Conservation (phyloP, 2,888 invertebrate genomes). For the Tiliacea citrago region DNA sequence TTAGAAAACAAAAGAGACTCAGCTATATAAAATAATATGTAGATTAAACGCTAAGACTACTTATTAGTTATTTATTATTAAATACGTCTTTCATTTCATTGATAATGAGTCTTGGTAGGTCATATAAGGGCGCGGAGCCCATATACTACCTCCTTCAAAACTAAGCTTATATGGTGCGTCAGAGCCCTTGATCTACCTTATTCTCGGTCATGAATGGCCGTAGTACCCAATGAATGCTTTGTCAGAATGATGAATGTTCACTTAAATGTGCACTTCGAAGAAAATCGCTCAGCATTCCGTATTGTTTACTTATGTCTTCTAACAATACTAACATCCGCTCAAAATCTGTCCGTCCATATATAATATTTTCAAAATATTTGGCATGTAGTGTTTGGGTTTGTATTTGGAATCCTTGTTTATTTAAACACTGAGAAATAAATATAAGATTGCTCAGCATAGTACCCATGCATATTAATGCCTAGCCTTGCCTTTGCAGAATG, state of each 20-base stretch:
- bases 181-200: constrained; percentile 28
- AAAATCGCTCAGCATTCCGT: constrained; percentile 55
- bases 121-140: too few species aligned
- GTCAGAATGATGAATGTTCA: constrained; percentile 53
- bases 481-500: too few species aligned
- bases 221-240: constrained; percentile 41
- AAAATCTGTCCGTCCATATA: constrained; percentile 39
- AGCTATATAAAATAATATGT: too few species aligned
- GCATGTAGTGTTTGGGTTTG: constrained; percentile 25
- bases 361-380: constrained; percentile 52
- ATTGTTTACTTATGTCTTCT: constrained; percentile 53
- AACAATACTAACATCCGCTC: constrained; percentile 54
- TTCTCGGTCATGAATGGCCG: constrained; percentile 51
- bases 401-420: constrained; percentile 45
- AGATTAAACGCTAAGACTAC: background rate
- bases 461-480: background rate
- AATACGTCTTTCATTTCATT: background rate
- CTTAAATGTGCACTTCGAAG: constrained; percentile 49
- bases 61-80: background rate
- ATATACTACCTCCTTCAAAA: too few species aligned
- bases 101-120: too few species aligned
- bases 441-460: constrained; percentile 20
- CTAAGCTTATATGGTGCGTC: constrained; percentile 1
- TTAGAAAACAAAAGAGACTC: too few species aligned
- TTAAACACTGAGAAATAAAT: constrained; percentile 23